Evolutionary conservation across 1,140 invertebrate genomes (phyloP), one percentile per base, ranked within the genome.

Genomic region (Diploscapter pachys): DNA sequence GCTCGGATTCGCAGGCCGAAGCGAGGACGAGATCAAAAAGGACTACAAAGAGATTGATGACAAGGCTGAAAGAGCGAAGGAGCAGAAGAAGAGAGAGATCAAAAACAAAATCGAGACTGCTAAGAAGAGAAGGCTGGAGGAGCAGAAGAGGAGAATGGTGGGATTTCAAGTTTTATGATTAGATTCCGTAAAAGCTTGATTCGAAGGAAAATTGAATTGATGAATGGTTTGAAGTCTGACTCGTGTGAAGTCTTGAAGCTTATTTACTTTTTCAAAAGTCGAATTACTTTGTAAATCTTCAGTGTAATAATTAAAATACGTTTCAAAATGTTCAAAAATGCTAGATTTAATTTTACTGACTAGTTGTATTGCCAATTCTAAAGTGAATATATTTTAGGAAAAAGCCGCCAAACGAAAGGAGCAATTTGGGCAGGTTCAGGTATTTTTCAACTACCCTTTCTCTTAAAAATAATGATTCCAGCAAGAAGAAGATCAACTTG

Each of bases 1-100:
- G 9, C 61, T 69, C 31, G 75, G 69, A 48, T 63, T 77, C 31
- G 76, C 76, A 65, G 76, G 76, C 50, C 57, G 74, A 55, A 68
- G 71, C 49, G n/a, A 63, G 52, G 57, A 72, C 4, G 75, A 75
- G 0, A 66, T 78, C 11, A 67, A 59, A 50, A 68, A 72, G 4
- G 76, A 78, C 48, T 70, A 64, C 50, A 78, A 78, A 55, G 49
- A 31, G 3, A 54, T 78, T 31, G 76, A 78, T 9, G 76, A 78
- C 11, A 63, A 63, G 4, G 73, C 59, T 13, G 72, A 71, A 54
- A 57, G 70, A 59, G 71, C 70, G 57, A 78, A 78, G 59, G 73
- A 70, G 50, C 68, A 70, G 56, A 51, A 70, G 52, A 70, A 50
- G 48, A 59, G 68, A 59, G 68, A 70, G 63, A 61, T 70, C 11